Evolutionary conservation across 2,113 vertebrate species (phyloP).

Genomic region (Atherinomorus stipes): DNA sequence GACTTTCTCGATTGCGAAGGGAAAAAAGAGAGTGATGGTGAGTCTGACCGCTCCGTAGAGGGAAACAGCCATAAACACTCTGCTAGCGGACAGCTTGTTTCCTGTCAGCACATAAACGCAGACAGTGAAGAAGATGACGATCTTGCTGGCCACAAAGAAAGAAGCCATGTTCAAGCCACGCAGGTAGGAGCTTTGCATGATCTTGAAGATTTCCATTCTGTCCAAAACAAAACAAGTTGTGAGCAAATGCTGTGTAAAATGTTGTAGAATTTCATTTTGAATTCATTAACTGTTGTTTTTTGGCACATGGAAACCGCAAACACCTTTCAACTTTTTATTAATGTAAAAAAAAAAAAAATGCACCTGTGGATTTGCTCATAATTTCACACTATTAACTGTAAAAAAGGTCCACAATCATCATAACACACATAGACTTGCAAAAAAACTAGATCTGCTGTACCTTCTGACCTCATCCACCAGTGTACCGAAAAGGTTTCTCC

Average conservation of each 20-base stretch:
- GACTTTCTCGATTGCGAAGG: constrained; percentile 88
- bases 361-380: too few species aligned
- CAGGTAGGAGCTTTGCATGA: constrained; percentile 94
- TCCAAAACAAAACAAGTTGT: constrained; percentile 14
- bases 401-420: too few species aligned
- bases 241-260: neutral
- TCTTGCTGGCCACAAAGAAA: constrained; percentile 93
- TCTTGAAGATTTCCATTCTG: constrained; percentile 92
- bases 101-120: constrained; percentile 89
- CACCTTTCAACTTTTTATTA: too few species aligned
- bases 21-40: constrained; percentile 96
- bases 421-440: too few species aligned
- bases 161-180: constrained; percentile 94
- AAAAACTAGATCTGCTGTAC: constrained; percentile 52
- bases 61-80: constrained; percentile 89
- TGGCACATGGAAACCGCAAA: neutral
- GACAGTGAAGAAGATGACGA: constrained; percentile 94
- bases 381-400: too few species aligned
- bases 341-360: too few species aligned
- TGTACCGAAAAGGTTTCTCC: constrained; percentile 91
- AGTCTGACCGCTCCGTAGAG: constrained; percentile 90
- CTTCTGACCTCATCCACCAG: constrained; percentile 89
- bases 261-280: too few species aligned
- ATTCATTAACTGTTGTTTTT: neutral
- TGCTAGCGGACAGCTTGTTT: constrained; percentile 88